Conservation (phyloP, 2,797 vertebrate species). For the Petrocephalus sullivani region DNA sequence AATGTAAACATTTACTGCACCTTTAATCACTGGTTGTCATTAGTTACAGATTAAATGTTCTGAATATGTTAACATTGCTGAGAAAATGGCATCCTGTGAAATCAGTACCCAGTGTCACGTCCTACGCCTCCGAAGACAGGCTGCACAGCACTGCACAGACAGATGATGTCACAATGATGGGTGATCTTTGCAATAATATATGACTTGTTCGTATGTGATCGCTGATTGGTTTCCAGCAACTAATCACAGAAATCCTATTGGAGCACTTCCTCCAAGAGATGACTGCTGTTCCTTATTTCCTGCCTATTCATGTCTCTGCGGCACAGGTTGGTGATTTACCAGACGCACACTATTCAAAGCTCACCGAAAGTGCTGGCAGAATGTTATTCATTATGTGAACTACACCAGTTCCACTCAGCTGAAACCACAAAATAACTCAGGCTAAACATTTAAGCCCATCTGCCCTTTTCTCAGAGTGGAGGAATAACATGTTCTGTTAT, state of each 20-base stretch:
- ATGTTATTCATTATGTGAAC: not conserved
- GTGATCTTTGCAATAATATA: not conserved
- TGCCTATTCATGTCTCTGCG: not conserved
- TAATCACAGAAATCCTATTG: not conserved
- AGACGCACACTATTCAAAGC: not conserved
- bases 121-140: not conserved
- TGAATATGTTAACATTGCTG: not conserved
- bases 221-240: not conserved
- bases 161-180: not conserved
- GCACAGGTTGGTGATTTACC: not conserved
- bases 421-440: not conserved
- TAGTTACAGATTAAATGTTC: not conserved
- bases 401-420: not conserved
- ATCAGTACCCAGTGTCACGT: not conserved
- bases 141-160: not conserved
- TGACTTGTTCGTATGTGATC: not conserved
- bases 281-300: not conserved
- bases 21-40: not conserved
- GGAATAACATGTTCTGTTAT: not conserved
- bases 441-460: not conserved
- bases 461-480: not conserved
- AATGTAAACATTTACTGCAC: not conserved
- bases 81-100: not conserved
- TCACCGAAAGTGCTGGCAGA: not conserved
- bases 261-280: not conserved